Conservation (phyloP, 2,797 vertebrate genomes). For the Clarias platycephalus region DNA sequence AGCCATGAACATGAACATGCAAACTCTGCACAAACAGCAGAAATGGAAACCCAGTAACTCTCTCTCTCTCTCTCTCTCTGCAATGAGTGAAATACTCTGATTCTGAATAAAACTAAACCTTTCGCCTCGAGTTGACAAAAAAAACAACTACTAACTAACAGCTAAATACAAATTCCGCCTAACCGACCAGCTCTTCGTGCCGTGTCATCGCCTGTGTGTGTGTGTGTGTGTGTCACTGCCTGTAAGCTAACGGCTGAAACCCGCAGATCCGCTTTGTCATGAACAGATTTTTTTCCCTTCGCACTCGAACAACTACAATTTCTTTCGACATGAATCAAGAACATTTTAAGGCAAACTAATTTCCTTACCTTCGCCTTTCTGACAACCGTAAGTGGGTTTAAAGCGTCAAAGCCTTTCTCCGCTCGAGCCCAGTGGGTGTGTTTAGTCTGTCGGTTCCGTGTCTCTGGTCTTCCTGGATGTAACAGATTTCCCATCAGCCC, state of each 20-base stretch:
- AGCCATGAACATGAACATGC: constrained; percentile 46
- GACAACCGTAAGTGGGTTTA: constrained; percentile 62
- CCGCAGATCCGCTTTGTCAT: not conserved
- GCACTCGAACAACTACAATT: not conserved
- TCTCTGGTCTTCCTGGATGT: constrained; percentile 72
- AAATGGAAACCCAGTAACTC: constrained; percentile 52
- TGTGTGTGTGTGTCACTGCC: not conserved
- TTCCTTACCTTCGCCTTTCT: constrained; percentile 66
- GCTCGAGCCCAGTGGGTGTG: constrained; percentile 44
- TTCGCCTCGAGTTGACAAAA: not conserved
- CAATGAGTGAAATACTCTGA: not conserved
- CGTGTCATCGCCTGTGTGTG: constrained; percentile 9
- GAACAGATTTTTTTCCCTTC: not conserved
- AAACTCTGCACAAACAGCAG: constrained; percentile 30
- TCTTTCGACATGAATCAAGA: not conserved
- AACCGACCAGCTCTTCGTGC: not conserved
- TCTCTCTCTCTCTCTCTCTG: constrained; percentile 36
- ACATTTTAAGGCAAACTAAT: not conserved
- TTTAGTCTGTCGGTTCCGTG: constrained; percentile 43
- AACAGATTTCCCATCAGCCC: constrained; percentile 71
- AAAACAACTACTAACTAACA: not conserved
- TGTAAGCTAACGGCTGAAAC: not conserved
- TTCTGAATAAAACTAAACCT: not conserved
- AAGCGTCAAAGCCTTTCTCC: constrained; percentile 10
- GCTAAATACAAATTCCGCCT: not conserved